These are phyloP conservation scores for Hucho hucho DNA, from an alignment of 2,113 vertebrate species.

Conservation along the genomic window DNA sequence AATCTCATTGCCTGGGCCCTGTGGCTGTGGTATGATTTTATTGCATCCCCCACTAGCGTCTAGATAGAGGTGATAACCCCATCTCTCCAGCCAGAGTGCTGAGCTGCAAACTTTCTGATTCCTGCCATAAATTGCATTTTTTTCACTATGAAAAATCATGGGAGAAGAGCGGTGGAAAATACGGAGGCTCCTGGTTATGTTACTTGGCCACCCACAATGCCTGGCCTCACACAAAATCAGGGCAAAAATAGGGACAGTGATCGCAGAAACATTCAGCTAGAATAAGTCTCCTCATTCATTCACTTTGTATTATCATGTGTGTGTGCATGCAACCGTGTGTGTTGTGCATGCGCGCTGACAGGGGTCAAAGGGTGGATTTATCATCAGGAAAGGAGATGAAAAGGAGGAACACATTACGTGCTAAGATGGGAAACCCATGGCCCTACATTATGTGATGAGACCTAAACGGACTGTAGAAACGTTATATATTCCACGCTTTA, in stretches of 20 bases:
- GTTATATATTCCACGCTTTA: constrained; percentile 30
- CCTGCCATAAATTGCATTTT: constrained; percentile 60
- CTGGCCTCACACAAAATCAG: background rate
- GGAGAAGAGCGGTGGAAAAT: background rate
- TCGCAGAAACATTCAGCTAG: background rate
- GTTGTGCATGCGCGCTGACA: constrained; percentile 11
- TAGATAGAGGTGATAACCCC: constrained; percentile 65
- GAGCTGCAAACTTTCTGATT: constrained; percentile 53
- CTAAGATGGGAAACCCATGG: background rate
- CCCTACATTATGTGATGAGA: background rate
- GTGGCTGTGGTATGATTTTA: constrained; percentile 65
- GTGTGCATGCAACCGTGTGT: constrained; percentile 5
- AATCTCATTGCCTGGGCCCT: constrained; percentile 57
- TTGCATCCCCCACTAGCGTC: constrained; percentile 62
- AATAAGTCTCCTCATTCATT: background rate
- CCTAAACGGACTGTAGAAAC: constrained; percentile 41
- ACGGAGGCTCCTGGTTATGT: constrained; percentile 15
- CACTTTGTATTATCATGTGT: constrained; percentile 11
- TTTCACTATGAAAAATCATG: constrained; percentile 39
- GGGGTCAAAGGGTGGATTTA: background rate
- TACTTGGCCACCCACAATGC: background rate
- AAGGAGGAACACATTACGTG: background rate
- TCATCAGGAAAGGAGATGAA: constrained; percentile 1
- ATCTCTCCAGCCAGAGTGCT: constrained; percentile 55
- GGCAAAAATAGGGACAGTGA: background rate